phyloP scores from a whole-genome alignment of 2,113 vertebrate genomes.

The Rousettus leschenaultii region DNA sequence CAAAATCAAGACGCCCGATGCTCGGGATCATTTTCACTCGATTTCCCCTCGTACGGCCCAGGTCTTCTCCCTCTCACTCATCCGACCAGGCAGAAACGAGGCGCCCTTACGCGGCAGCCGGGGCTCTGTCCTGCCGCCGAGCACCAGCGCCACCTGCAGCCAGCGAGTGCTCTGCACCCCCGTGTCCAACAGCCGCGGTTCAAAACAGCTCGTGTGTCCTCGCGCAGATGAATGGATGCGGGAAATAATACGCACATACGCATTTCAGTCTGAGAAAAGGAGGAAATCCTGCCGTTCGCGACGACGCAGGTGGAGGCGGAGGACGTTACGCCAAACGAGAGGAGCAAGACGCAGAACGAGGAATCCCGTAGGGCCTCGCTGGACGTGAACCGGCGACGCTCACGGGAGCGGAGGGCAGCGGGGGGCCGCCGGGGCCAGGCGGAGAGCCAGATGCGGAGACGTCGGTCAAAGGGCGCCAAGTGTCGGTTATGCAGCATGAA shows the following conservation, averaged over 20 bases:
- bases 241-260: neutral
- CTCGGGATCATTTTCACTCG: neutral
- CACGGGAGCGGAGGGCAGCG: neutral
- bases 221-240: neutral
- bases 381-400: neutral
- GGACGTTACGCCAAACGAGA: neutral
- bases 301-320: neutral
- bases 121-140: neutral
- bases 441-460: neutral
- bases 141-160: neutral
- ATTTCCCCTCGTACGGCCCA: neutral
- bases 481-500: neutral
- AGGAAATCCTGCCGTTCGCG: neutral
- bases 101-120: neutral
- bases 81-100: fast-evolving
- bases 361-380: neutral
- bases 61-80: neutral
- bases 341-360: neutral
- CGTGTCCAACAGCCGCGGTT: neutral
- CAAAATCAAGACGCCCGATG: neutral
- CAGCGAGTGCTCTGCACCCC: too few species aligned
- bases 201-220: neutral
- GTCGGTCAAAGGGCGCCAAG: too few species aligned
- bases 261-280: neutral
- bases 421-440: too few species aligned